phyloP scores from a whole-genome alignment of 1,140 invertebrate species.

The Tachypleus tridentatus region DNA sequence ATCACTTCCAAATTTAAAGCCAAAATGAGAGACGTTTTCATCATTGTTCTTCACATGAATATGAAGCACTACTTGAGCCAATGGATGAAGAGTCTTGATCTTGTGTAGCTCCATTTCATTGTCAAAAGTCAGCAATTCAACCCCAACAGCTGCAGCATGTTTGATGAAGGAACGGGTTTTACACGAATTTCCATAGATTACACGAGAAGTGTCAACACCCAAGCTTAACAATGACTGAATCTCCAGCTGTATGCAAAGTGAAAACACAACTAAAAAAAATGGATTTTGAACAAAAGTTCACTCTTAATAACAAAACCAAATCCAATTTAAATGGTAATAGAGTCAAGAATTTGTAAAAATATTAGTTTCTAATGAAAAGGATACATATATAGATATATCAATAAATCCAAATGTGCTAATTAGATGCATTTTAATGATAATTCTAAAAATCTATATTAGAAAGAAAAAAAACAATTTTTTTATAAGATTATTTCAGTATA shows the following conservation, averaged over 20 bases:
- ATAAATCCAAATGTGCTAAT: too few species aligned
- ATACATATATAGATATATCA: too few species aligned
- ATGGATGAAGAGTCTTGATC: conserved; percentile 66
- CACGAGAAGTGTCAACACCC: conserved; percentile 63
- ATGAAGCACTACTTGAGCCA: conserved; percentile 71
- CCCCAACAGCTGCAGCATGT: conserved; percentile 61
- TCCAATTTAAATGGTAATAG: too few species aligned
- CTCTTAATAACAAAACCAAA: too few species aligned
- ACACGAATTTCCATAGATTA: conserved; percentile 97
- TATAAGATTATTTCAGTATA: too few species aligned
- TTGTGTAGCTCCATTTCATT: conserved; percentile 89
- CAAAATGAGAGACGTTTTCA: conserved; percentile 72
- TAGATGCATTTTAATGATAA: too few species aligned
- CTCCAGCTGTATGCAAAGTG: conserved; percentile 38
- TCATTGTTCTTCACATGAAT: conserved; percentile 75
- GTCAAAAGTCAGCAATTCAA: conserved; percentile 88
- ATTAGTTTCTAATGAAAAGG: too few species aligned
- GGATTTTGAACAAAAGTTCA: too few species aligned
- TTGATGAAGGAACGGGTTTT: conserved; percentile 87
- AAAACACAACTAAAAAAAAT: too few species aligned
- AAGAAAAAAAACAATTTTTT: too few species aligned
- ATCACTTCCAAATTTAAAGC: conserved; percentile 93
- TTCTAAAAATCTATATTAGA: too few species aligned
- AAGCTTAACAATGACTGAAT: conserved; percentile 73
- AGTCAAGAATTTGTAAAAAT: too few species aligned